phyloP scores from a whole-genome alignment of 2,113 vertebrate species.

The Oncorhynchus nerka region DNA sequence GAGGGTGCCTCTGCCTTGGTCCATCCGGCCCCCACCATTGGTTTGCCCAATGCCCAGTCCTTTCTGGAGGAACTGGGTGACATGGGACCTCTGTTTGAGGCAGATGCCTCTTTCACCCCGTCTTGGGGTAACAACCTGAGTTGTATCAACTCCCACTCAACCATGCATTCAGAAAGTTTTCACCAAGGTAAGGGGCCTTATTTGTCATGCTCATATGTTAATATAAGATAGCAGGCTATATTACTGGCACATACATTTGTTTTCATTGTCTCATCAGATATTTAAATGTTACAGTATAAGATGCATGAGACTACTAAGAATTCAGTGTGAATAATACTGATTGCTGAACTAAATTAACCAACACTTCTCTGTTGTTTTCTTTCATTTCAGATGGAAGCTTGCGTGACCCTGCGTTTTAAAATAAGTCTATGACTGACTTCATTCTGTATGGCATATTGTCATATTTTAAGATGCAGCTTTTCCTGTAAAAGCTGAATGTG shows the following conservation, averaged over 20 bases:
- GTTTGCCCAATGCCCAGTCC: constrained; percentile 74
- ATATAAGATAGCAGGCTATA: not conserved
- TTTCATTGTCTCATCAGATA: not conserved
- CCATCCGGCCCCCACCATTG: constrained; percentile 57
- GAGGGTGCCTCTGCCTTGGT: constrained; percentile 39
- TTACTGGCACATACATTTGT: not conserved
- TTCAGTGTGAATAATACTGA: too few relatives aligned
- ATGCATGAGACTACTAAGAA: not conserved
- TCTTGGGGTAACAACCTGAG: constrained; percentile 79
- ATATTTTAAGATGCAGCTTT: constrained; percentile 56
- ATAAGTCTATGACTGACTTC: constrained; percentile 78
- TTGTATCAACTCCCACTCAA: constrained; percentile 85
- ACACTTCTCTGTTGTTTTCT: constrained; percentile 15
- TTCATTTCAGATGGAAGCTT: constrained; percentile 64
- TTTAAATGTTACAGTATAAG: not conserved
- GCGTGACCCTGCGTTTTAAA: constrained; percentile 71
- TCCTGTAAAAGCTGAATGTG: constrained; percentile 28
- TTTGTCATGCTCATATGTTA: not conserved
- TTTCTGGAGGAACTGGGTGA: constrained; percentile 80
- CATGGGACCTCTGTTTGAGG: constrained; percentile 81
- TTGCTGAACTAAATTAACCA: not conserved
- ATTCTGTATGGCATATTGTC: constrained; percentile 77
- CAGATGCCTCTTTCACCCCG: constrained; percentile 76
- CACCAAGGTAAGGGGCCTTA: constrained; percentile 69
- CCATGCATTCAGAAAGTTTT: constrained; percentile 70